Base-by-base conservation (phyloP, 2,797 vertebrate genomes). In the Dallia pectoralis region DNA sequence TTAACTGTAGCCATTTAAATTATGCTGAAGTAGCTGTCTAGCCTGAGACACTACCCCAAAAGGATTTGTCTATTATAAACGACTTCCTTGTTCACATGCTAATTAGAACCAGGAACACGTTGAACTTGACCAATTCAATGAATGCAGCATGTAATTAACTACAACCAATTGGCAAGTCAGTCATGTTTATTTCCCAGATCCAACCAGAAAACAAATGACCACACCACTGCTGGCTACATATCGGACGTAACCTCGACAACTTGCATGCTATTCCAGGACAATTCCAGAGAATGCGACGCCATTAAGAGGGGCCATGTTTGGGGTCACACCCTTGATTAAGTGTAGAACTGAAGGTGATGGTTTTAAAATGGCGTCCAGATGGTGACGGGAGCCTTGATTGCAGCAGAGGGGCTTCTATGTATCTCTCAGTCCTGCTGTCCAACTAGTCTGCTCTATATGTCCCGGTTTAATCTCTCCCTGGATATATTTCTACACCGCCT, bases 311-410 rank as follows among this genome's bases (percentile, higher is more conserved):
- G 87, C 85, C 86, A 84, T 91, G 91, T 89, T 87, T 87, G 81
- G 88, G 91, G 90, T 92, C 87, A 79, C 64, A 82, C 85, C 89
- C 89, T 89, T 91, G 88, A 91, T 92, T 91, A 91, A 85, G 86
- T 75, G 85, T 81, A 79, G 84, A 89, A 86, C 88, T 81, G 77
- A 81, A 92, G 87, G 89, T 90, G 91, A 91, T 91, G 91, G 87
- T 88, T 92, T 92, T 92, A 91, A 92, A 92, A 92, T 91, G 91
- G 90, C 88, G 86, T 91, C 88, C 91, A 92, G 90, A 91, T 92
- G 91, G 91, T 90, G 88, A 91, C 85, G 87, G 87, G 87, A 81
- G 83, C 81, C 88, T 90, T 87, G 88, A 91, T 88, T 85, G 90
- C 89, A 75, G 88, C 80, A 77, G 85, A 86, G 88, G 86, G 83